Base-by-base conservation (phyloP, 2,888 invertebrate species). In the Rotaria socialis region DNA sequence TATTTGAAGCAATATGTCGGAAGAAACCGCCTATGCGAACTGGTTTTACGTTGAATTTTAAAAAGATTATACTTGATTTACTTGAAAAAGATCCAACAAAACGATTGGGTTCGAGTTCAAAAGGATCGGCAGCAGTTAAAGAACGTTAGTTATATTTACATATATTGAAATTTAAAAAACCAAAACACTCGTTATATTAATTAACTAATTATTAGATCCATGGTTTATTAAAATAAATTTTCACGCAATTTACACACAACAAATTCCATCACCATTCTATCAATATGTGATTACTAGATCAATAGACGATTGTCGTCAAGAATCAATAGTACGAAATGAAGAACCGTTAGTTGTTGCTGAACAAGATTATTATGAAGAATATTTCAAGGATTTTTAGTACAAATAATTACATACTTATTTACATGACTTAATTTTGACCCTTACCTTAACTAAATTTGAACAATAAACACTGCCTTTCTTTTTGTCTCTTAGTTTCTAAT, bases 221-320 rank as follows among this genome's bases (percentile, higher is more conserved):
- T 80, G 75, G 75, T 80, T 80, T 47, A 2, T 10, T 80, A 10
- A 80, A 47, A 47, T 80, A 8, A n/a, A 80, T 80, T 80, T 80
- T 24, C 22, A 47, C 6, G 11, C 41, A 11, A 43, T 80, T 24
- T 80, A 80, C 14, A 80, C 24, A 43, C 75, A 80, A 80, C 43
- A 80, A 80, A 43, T 80, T 3, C 41, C 43, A 41, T 80, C 75
- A 80, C 75, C 75, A 47, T 80, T 80, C 24, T 47, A 22, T 24
- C 10, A 80, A 80, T 43, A 80, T 24, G 47, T 80, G 16, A 27
- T 80, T 5, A 24, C 14, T 43, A 80, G 47, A 24, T 80, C 75
- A 4, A 11, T 80, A 47, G 7, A 7, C 2, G 47, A 80, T 47
- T 47, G 24, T 80, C 75, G 75, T 80, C 75, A n/a, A 24, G 43